phyloP scores from a whole-genome alignment of 2,888 invertebrate species.

The Gerris lacustris region DNA sequence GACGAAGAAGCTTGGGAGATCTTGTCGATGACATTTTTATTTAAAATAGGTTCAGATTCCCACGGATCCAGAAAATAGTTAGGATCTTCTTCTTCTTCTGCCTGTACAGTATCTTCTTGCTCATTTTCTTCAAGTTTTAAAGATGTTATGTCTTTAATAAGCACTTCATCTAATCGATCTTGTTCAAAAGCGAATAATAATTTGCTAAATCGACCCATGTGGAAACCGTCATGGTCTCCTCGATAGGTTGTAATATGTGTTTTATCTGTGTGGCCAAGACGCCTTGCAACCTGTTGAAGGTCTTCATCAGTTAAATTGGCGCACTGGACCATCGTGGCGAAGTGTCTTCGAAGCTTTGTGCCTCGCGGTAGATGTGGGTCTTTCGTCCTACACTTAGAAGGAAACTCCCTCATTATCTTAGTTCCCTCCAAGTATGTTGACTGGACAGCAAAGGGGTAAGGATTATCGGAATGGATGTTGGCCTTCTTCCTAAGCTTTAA shows the following conservation, averaged over 20 bases:
- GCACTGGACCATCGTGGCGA: conserved; percentile 8
- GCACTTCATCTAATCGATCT: too few relatives aligned
- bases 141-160: too few relatives aligned
- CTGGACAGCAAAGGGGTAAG: background rate
- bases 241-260: conserved; percentile 5
- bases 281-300: background rate
- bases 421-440: conserved; percentile 8
- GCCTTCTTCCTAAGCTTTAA: conserved; percentile 2
- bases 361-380: conserved; percentile 10
- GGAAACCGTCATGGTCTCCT: background rate
- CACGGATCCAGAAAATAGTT: too few relatives aligned
- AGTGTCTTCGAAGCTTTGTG: conserved; percentile 11
- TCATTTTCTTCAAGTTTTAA: too few relatives aligned
- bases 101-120: too few relatives aligned
- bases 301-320: conserved; percentile 13
- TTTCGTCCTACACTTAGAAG: conserved; percentile 9
- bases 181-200: background rate
- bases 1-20: too few relatives aligned
- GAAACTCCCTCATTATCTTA: conserved; percentile 11
- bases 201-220: background rate
- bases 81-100: too few relatives aligned
- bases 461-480: background rate
- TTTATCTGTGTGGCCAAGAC: conserved; percentile 13
- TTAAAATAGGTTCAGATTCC: too few relatives aligned
- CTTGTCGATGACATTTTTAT: too few relatives aligned